These are phyloP conservation scores for Thinocorus orbignyianus DNA, from an alignment of 2,113 vertebrate species.

Conservation along the genomic window DNA sequence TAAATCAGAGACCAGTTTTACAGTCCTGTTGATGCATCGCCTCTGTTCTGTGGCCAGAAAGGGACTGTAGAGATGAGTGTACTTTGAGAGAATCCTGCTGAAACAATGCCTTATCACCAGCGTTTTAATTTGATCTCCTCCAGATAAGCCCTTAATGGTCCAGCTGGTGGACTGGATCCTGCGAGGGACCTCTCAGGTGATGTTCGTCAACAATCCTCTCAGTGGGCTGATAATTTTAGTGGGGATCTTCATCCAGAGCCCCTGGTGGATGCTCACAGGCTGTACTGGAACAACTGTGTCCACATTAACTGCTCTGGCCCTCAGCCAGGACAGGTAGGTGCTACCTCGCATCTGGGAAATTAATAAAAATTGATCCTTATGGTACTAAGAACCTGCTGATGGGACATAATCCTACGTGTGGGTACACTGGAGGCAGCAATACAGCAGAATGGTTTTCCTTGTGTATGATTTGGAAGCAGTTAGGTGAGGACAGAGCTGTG, in stretches of 20 bases:
- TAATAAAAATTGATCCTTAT: background rate
- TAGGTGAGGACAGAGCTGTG: background rate
- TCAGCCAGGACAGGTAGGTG: conserved; percentile 88
- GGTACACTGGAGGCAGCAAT: background rate
- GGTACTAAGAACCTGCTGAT: background rate
- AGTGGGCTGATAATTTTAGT: conserved; percentile 87
- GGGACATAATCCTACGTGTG: rapidly evolving
- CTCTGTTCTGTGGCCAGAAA: background rate
- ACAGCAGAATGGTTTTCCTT: background rate
- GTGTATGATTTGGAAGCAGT: background rate
- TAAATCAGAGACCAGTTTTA: background rate
- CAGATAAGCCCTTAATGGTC: conserved; percentile 85
- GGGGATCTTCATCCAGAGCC: conserved; percentile 90
- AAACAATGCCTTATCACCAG: background rate
- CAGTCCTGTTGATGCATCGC: background rate
- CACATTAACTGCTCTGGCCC: conserved; percentile 86
- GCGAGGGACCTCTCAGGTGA: conserved; percentile 91
- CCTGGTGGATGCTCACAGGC: conserved; percentile 91
- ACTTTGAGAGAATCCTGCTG: background rate
- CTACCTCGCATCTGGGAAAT: rapidly evolving
- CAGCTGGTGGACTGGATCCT: conserved; percentile 92
- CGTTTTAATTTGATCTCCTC: background rate
- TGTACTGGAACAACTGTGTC: conserved; percentile 84
- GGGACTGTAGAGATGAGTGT: background rate
- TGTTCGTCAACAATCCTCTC: conserved; percentile 96